Evolutionary conservation across 2,797 vertebrate species (phyloP).

Genomic region (Euthynnus affinis): DNA sequence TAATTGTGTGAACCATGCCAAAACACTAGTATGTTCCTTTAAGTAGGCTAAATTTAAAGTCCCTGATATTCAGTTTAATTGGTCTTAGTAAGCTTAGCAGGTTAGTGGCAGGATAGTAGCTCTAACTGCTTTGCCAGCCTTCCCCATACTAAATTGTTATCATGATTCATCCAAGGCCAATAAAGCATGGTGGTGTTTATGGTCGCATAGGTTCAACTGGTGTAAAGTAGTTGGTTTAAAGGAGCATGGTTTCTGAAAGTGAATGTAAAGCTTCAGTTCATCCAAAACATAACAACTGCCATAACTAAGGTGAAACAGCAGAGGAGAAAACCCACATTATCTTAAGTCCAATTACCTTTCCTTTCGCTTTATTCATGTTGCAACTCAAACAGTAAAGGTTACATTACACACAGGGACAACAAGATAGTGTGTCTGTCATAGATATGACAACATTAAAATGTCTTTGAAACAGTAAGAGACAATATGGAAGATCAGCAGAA

Average conservation of each 20-base stretch:
- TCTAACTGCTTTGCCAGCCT: background rate
- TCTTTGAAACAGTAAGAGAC: slow-evolving; percentile 64
- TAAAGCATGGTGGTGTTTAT: too few species aligned
- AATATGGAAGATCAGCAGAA: slow-evolving; percentile 67
- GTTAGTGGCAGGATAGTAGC: background rate
- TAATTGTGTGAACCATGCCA: background rate
- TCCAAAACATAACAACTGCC: background rate
- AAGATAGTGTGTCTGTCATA: slow-evolving; percentile 67
- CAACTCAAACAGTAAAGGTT: slow-evolving; percentile 72
- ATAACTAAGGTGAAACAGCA: background rate
- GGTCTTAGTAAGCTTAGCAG: background rate
- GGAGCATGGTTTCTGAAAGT: background rate
- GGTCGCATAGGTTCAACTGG: background rate
- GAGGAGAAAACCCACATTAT: background rate
- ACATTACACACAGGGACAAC: slow-evolving; percentile 76
- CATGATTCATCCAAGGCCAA: background rate
- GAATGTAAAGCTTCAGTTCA: background rate
- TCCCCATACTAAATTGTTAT: background rate
- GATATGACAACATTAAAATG: slow-evolving; percentile 72
- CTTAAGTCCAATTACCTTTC: slow-evolving; percentile 37
- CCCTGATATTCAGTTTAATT: slow-evolving; percentile 11
- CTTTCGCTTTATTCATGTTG: slow-evolving; percentile 78
- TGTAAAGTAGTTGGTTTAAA: background rate
- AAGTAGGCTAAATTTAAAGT: slow-evolving; percentile 13
- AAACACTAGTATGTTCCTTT: background rate